phyloP scores from a whole-genome alignment of 2,797 vertebrate species.

The Salarias fasciatus region DNA sequence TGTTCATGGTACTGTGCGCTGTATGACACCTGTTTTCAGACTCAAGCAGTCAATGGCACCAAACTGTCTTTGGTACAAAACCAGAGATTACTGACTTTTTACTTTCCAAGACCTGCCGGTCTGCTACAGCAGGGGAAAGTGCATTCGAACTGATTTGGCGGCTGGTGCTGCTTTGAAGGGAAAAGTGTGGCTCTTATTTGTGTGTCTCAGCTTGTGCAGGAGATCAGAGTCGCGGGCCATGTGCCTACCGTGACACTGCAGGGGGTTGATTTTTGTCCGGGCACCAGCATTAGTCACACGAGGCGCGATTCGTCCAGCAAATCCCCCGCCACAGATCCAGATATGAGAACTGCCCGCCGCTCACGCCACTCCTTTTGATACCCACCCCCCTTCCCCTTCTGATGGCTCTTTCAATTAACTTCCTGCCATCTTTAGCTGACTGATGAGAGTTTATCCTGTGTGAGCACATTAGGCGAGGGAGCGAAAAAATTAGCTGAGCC shows the following conservation, averaged over 20 bases:
- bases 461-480: constrained; percentile 62
- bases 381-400: constrained; percentile 41
- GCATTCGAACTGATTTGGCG: not conserved
- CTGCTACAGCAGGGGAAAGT: not conserved
- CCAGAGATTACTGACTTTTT: not conserved
- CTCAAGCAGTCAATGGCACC: not conserved
- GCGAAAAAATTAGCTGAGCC: constrained; percentile 47
- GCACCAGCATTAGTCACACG: constrained; percentile 26
- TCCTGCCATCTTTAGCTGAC: constrained; percentile 67
- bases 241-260: constrained; percentile 20
- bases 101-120: constrained; percentile 7
- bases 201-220: constrained; percentile 21
- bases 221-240: constrained; percentile 13
- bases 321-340: constrained; percentile 22
- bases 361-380: constrained; percentile 32
- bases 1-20: not conserved
- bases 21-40: constrained; percentile 4
- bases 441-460: constrained; percentile 56
- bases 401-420: constrained; percentile 72
- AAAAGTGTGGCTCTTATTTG: constrained; percentile 6
- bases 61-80: not conserved
- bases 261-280: constrained; percentile 67
- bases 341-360: constrained; percentile 31
- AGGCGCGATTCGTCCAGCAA: constrained; percentile 20
- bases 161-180: constrained; percentile 9